Evolutionary conservation across 1,140 invertebrate species (phyloP).

Genomic region (Cotesia chilonis): DNA sequence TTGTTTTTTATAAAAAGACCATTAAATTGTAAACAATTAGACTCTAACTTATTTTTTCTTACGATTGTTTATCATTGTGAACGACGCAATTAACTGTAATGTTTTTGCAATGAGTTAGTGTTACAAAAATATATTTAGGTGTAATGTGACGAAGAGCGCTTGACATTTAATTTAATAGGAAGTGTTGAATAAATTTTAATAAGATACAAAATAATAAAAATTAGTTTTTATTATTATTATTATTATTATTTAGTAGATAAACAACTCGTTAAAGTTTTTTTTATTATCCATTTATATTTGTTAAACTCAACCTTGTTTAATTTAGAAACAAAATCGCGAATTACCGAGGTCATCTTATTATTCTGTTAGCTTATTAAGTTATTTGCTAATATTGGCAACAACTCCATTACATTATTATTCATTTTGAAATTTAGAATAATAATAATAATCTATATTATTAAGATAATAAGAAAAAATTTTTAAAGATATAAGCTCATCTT

Average conservation of each 20-base stretch:
- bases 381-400: slow-evolving; percentile 42
- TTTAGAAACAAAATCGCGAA: slow-evolving; percentile 37
- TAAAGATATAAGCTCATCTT: too few species aligned
- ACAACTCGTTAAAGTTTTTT: neutral
- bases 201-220: neutral
- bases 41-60: too few species aligned
- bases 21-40: too few species aligned
- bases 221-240: neutral
- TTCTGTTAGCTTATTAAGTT: slow-evolving; percentile 21
- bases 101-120: slow-evolving; percentile 10
- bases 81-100: neutral
- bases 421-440: too few species aligned
- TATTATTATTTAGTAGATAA: neutral
- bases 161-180: neutral
- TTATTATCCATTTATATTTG: neutral
- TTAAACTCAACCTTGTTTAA: slow-evolving; percentile 37
- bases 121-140: slow-evolving; percentile 12
- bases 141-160: neutral
- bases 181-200: neutral
- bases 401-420: neutral
- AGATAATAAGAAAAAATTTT: too few species aligned
- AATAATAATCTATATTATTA: too few species aligned
- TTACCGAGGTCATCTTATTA: slow-evolving; percentile 28
- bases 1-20: too few species aligned
- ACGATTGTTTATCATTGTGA: too few species aligned